Evolutionary conservation across 2,888 invertebrate genomes (phyloP).

Genomic region (Drosophila yooni): DNA sequence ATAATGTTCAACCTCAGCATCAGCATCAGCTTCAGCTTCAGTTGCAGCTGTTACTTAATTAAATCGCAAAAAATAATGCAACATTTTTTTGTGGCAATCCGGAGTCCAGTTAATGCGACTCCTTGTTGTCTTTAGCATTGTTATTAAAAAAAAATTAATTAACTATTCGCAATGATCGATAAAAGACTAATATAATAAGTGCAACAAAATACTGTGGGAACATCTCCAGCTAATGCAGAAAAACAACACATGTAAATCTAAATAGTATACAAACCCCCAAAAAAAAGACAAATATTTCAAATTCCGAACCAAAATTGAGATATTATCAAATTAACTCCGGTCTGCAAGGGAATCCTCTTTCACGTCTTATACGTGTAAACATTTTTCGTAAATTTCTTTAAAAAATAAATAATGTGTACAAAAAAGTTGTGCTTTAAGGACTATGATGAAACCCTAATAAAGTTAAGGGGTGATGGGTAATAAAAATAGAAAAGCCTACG

Average conservation of each 20-base stretch:
- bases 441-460: not conserved
- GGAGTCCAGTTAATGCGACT: not conserved
- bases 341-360: not conserved
- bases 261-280: not conserved
- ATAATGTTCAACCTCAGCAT: not conserved
- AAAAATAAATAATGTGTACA: not conserved
- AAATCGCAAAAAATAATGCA: not conserved
- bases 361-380: not conserved
- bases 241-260: not conserved
- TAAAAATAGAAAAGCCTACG: not conserved
- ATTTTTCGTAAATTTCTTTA: not conserved
- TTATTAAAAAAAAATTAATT: accelerated
- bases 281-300: not conserved
- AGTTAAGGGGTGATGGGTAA: not conserved
- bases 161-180: not conserved
- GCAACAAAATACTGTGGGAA: not conserved
- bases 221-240: not conserved
- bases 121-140: accelerated
- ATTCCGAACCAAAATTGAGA: not conserved
- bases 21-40: not conserved
- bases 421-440: not conserved
- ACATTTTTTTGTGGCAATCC: not conserved
- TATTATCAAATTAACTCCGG: not conserved
- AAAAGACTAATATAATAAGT: not conserved
- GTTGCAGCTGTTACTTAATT: not conserved